phyloP scores from a whole-genome alignment of 2,113 vertebrate genomes.

The Dasypus novemcinctus region DNA sequence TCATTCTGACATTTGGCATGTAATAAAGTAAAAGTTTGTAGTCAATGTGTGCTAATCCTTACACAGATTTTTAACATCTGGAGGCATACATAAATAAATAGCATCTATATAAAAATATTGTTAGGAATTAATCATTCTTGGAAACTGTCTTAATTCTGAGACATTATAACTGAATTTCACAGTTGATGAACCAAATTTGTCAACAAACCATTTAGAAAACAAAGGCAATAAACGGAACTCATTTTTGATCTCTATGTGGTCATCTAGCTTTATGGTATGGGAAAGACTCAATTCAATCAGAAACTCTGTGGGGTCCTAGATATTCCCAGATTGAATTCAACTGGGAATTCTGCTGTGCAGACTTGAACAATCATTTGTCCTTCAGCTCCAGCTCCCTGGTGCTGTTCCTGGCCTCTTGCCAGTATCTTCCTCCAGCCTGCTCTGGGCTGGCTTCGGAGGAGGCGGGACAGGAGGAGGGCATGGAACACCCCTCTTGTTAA shows the following conservation, averaged over 20 bases:
- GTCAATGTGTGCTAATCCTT: background rate
- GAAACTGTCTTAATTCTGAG: slow-evolving; percentile 15
- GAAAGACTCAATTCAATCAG: slow-evolving; percentile 63
- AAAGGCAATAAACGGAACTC: slow-evolving; percentile 48
- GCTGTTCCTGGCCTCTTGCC: slow-evolving; percentile 63
- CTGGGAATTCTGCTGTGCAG: slow-evolving; percentile 56
- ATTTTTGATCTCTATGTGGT: slow-evolving; percentile 37
- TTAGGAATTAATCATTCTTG: background rate
- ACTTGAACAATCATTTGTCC: slow-evolving; percentile 69
- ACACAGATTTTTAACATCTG: background rate
- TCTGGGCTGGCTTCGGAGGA: background rate
- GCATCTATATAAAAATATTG: background rate
- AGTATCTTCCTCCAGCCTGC: slow-evolving; percentile 3
- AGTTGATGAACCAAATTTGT: slow-evolving; percentile 33
- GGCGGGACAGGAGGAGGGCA: slow-evolving; percentile 16
- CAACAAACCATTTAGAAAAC: slow-evolving; percentile 48
- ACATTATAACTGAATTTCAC: background rate
- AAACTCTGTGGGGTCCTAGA: slow-evolving; percentile 64
- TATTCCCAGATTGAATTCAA: slow-evolving; percentile 43
- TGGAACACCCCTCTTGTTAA: slow-evolving; percentile 54
- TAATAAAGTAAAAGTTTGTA: background rate
- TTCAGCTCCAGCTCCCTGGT: slow-evolving; percentile 59
- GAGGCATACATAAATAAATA: background rate
- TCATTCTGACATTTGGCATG: background rate
- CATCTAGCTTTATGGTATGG: slow-evolving; percentile 33